These are phyloP conservation scores for Muricea muricata DNA, from an alignment of 92 coral and sea anemone species.

Conservation along the genomic window DNA sequence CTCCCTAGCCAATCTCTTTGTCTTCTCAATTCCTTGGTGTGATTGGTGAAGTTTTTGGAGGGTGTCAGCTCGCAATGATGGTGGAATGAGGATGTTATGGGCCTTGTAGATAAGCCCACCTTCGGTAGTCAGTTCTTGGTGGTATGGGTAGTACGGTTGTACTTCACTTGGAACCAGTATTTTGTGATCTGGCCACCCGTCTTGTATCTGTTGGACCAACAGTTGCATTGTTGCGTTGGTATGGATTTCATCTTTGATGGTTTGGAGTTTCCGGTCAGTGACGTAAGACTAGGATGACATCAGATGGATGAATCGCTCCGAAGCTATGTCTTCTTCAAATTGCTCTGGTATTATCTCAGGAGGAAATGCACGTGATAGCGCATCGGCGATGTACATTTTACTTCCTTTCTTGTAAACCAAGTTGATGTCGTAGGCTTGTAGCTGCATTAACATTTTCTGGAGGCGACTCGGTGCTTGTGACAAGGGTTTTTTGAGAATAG, in stretches of 20 bases:
- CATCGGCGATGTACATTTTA: slow-evolving; percentile 60
- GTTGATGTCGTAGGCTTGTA: slow-evolving; percentile 37
- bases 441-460: neutral
- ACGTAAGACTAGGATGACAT: slow-evolving; percentile 63
- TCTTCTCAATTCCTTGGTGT: slow-evolving; percentile 71
- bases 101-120: slow-evolving; percentile 31
- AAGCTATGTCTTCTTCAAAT: slow-evolving; percentile 52
- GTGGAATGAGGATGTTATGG: too few species aligned
- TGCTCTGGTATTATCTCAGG: slow-evolving; percentile 52
- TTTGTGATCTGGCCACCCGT: slow-evolving; percentile 44
- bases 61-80: slow-evolving; percentile 47
- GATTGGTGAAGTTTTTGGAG: slow-evolving; percentile 57
- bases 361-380: slow-evolving; percentile 63
- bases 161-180: slow-evolving; percentile 5
- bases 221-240: slow-evolving; percentile 25
- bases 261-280: slow-evolving; percentile 44
- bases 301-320: slow-evolving; percentile 57
- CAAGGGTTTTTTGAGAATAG: slow-evolving; percentile 13
- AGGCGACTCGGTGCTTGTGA: too few species aligned
- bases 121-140: neutral
- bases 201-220: slow-evolving; percentile 10
- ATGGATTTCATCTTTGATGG: neutral
- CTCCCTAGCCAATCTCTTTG: too few species aligned
- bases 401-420: slow-evolving; percentile 23
- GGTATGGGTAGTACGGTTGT: slow-evolving; percentile 1